Evolutionary conservation across 2,888 invertebrate species (phyloP).

Genomic region (Agrochola lychnidis): DNA sequence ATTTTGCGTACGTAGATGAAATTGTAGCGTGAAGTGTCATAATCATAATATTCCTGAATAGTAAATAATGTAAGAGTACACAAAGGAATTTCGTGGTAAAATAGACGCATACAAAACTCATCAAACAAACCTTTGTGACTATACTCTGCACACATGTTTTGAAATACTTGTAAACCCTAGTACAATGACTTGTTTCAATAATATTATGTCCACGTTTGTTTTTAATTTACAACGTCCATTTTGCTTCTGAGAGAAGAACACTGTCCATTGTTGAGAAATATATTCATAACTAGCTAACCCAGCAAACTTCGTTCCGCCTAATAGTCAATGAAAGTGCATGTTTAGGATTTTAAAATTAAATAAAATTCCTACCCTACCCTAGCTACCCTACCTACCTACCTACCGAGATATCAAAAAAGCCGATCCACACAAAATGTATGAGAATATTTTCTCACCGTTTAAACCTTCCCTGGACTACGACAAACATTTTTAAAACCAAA

Average conservation of each 20-base stretch:
- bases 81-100: neutral
- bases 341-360: too few relatives aligned
- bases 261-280: neutral
- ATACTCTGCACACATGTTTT: conserved; percentile 10
- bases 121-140: conserved; percentile 18
- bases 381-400: too few relatives aligned
- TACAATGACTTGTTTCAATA: conserved; percentile 28
- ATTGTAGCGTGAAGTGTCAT: neutral
- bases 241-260: neutral
- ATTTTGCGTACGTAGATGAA: neutral
- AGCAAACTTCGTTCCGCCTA: too few relatives aligned
- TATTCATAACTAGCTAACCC: too few relatives aligned
- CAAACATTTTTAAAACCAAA: too few relatives aligned
- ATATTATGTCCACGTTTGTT: neutral
- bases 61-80: neutral
- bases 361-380: too few relatives aligned
- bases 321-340: too few relatives aligned
- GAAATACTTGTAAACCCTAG: neutral
- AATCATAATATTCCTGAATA: neutral
- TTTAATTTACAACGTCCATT: neutral
- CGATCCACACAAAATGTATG: too few relatives aligned
- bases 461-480: too few relatives aligned
- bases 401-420: too few relatives aligned
- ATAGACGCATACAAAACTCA: neutral
- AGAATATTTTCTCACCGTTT: too few relatives aligned